Conservation (phyloP, 1,140 invertebrate genomes). For the Pantala flavescens region DNA sequence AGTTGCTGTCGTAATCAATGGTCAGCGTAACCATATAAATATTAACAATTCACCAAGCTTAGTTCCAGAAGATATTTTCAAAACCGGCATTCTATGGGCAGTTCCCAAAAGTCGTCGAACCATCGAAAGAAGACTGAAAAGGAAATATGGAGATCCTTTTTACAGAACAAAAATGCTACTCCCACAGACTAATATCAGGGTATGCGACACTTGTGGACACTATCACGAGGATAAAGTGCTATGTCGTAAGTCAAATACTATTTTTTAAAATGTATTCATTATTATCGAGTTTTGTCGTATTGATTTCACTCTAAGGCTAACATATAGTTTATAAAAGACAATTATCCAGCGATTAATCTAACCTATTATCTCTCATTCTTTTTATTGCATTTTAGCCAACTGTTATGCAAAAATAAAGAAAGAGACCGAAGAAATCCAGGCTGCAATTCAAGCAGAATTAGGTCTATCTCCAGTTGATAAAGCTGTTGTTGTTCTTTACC, state of each 20-base stretch:
- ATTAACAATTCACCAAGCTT: too few species aligned
- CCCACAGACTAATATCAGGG: constrained; percentile 60
- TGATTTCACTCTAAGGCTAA: too few species aligned
- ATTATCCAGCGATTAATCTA: too few species aligned
- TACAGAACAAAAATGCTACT: constrained; percentile 54
- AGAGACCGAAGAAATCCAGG: constrained; percentile 69
- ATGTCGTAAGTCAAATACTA: constrained; percentile 55
- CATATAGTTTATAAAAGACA: too few species aligned
- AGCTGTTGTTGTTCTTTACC: constrained; percentile 73
- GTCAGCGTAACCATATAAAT: too few species aligned
- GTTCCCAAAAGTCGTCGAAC: constrained; percentile 67
- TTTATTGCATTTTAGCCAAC: constrained; percentile 41
- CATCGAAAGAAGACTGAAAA: constrained; percentile 55
- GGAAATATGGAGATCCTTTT: constrained; percentile 56
- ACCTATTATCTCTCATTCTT: too few species aligned
- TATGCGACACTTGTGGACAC: constrained; percentile 70
- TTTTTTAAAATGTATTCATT: background rate
- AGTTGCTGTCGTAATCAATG: too few species aligned
- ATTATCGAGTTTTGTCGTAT: too few species aligned
- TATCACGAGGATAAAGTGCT: constrained; percentile 60
- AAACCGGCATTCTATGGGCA: constrained; percentile 60
- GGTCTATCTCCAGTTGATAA: constrained; percentile 62
- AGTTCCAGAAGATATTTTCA: background rate
- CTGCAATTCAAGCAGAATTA: constrained; percentile 57
- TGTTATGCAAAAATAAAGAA: constrained; percentile 70